These are phyloP conservation scores for Creontiades dilutus DNA, from an alignment of 2,888 invertebrate species.

Conservation along the genomic window DNA sequence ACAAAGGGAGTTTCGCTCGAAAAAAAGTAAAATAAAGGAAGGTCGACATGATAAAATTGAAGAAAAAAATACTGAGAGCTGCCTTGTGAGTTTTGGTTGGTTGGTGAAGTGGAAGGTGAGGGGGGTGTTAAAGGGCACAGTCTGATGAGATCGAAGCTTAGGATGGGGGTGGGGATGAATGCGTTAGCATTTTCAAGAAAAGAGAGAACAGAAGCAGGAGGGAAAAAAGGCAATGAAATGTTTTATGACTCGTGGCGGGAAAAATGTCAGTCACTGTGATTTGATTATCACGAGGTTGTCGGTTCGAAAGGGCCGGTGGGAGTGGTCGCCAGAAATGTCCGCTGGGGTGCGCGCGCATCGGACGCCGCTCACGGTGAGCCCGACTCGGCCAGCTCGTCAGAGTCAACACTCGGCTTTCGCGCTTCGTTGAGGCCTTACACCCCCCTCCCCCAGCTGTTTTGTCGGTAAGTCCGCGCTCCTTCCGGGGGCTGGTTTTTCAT, in stretches of 20 bases:
- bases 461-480: neutral
- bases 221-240: constrained; percentile 67
- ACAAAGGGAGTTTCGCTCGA: too few species aligned
- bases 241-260: constrained; percentile 73
- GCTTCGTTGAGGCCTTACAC: constrained; percentile 24
- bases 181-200: constrained; percentile 56
- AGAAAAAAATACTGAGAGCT: neutral
- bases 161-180: neutral
- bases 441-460: neutral
- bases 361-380: constrained; percentile 4
- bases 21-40: too few species aligned
- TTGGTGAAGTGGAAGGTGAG: too few species aligned
- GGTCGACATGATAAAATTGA: neutral
- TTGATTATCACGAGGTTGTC: constrained; percentile 69
- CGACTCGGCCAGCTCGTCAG: neutral
- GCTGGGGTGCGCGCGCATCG: constrained; percentile 60
- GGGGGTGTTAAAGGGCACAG: constrained; percentile 11
- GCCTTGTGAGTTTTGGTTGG: too few species aligned
- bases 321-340: neutral
- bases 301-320: constrained; percentile 23
- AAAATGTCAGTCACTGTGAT: constrained; percentile 72
- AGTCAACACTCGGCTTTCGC: constrained; percentile 61
- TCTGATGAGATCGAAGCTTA: neutral
- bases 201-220: neutral
- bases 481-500: neutral